Base-by-base conservation (phyloP, 2,797 vertebrate genomes). In the Aplochiton taeniatus region DNA sequence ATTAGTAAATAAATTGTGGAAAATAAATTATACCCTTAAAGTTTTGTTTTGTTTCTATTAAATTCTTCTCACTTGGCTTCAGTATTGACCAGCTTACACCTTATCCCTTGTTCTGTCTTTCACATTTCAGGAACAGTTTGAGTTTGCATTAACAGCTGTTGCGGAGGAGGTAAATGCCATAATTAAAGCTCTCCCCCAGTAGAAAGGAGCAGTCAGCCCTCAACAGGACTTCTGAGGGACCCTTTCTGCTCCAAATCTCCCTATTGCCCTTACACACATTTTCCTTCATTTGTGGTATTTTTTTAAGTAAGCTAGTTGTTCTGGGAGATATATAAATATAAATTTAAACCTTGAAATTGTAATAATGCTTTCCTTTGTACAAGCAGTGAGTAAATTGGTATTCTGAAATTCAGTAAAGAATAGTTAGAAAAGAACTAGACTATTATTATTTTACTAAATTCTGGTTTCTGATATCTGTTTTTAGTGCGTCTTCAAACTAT, bases 81-180 rank as follows among this genome's bases (percentile, higher is more conserved):
- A n/a, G 5, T 9, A 14, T 68, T 19, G 41, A 42, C 55, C 20
- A 18, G 13, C 42, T 43, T 49, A 13, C 16, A 16, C 13, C 46
- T 14, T 57, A 44, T 12, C 44, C 11, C 8, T 18, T 11, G 7
- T 5, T 16, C n/a, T 55, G n/a, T 53, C 31, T 44, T 14, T 31
- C 6, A 11, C 51, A 13, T 57, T 52, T 12, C 91, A 98, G 97
- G 97, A 97, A 86, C 97, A 99, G 89, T 98, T 99, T 78, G 96
- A 98, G 90, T 99, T 98, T 73, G 96, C 94, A 0, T 63, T 98
- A 92, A 99, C 97, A 8, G 93, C 97, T 0, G 97, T 98, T 56
- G 97, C 97, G 0, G 97, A 98, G 83, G 97, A 98, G 80, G 97
- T 98, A 87, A 99, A 99, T 18, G 95, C 93, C 83, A 96, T 98